Evolutionary conservation across 1,140 invertebrate species (phyloP).

Genomic region (Ectropis grisescens): DNA sequence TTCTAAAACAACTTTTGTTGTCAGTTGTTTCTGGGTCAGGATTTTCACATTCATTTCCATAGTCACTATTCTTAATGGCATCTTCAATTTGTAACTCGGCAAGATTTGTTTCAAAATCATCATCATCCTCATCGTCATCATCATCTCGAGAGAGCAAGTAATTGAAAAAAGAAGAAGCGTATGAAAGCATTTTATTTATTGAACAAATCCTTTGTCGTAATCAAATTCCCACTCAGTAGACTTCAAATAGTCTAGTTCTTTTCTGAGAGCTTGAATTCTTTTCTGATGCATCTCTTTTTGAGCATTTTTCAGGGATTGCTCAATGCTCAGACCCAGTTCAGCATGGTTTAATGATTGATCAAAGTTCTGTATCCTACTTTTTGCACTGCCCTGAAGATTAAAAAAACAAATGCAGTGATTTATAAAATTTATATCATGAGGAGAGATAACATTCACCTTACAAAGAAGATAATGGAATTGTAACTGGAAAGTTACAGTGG

Average conservation of each 20-base stretch:
- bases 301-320: slow-evolving; percentile 41
- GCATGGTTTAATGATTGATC: slow-evolving; percentile 46
- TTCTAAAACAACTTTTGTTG: too few relatives aligned
- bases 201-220: slow-evolving; percentile 54
- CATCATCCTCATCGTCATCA: slow-evolving; percentile 21
- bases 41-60: too few relatives aligned
- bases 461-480: too few relatives aligned
- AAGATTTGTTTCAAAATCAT: too few relatives aligned
- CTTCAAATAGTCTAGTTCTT: slow-evolving; percentile 77
- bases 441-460: too few relatives aligned
- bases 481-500: too few relatives aligned
- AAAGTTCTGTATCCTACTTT: slow-evolving; percentile 41
- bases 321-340: slow-evolving; percentile 37
- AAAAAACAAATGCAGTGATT: slow-evolving; percentile 10
- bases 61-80: too few relatives aligned
- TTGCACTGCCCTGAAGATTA: slow-evolving; percentile 37
- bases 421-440: too few relatives aligned
- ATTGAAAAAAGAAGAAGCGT: too few relatives aligned
- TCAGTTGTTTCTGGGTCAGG: too few relatives aligned
- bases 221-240: slow-evolving; percentile 80
- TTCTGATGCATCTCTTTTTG: slow-evolving; percentile 70
- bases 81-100: too few relatives aligned
- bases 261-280: slow-evolving; percentile 74
- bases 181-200: slow-evolving; percentile 47
- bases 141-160: slow-evolving; percentile 29